Evolutionary conservation across 2,113 vertebrate species (phyloP).

Genomic region (Crotalus tigris): DNA sequence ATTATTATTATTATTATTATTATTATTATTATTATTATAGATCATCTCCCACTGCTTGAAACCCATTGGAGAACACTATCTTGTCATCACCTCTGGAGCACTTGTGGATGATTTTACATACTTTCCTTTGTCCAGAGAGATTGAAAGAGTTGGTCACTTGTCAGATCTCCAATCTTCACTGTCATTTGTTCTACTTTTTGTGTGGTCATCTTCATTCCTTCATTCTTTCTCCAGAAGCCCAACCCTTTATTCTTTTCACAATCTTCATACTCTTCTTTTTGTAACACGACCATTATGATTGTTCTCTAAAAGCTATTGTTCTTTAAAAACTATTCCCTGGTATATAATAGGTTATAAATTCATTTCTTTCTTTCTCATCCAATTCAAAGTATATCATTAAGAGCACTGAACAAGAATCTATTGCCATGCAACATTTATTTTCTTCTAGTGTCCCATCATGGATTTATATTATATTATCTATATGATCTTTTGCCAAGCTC

Average conservation of each 20-base stretch:
- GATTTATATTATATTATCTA: constrained; percentile 13
- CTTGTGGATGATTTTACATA: neutral
- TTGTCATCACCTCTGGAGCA: neutral
- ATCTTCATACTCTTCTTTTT: neutral
- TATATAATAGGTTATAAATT: neutral
- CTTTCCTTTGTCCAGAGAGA: neutral
- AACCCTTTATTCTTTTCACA: neutral
- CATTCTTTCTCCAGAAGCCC: neutral
- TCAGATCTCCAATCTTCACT: neutral
- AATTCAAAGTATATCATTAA: neutral
- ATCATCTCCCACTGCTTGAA: neutral
- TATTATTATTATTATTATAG: no score
- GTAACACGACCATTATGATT: neutral
- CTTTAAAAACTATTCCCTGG: constrained; percentile 28
- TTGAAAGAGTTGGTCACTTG: neutral
- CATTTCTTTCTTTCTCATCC: neutral
- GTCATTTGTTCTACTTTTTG: neutral
- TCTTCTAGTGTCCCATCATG: neutral
- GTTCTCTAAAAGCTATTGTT: constrained; percentile 47
- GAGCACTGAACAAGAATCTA: neutral
- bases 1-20: no score
- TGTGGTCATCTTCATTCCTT: neutral
- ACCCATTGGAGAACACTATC: neutral
- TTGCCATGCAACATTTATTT: neutral
- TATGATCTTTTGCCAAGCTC: constrained; percentile 56